Evolutionary conservation across 2,113 vertebrate genomes (phyloP).

Genomic region (Xyliphius kryptos): DNA sequence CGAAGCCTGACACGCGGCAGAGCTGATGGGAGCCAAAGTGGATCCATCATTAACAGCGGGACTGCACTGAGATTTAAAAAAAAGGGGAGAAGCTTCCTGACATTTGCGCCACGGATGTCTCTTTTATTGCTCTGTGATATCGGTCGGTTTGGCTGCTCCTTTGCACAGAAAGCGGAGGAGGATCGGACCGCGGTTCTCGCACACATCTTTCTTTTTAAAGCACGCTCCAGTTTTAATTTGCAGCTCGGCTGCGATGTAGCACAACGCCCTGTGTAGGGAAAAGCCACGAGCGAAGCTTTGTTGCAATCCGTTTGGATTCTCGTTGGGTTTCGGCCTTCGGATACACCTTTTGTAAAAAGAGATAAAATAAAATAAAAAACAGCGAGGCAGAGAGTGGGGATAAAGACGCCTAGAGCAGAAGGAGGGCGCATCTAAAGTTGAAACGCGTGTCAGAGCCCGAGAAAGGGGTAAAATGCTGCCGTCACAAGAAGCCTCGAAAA

Average conservation of each 20-base stretch:
- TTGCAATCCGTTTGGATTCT: constrained; percentile 9
- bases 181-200: not conserved
- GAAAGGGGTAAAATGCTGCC: constrained; percentile 67
- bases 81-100: constrained; percentile 13
- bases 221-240: constrained; percentile 18
- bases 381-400: constrained; percentile 32
- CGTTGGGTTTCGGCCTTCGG: constrained; percentile 20
- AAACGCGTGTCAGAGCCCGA: constrained; percentile 4
- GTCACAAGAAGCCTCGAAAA: constrained; percentile 83
- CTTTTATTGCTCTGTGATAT: constrained; percentile 39
- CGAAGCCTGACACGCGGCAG: constrained; percentile 27
- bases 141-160: constrained; percentile 34
- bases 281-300: not conserved
- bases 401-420: constrained; percentile 23
- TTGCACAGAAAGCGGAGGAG: constrained; percentile 41
- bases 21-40: constrained; percentile 40
- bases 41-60: constrained; percentile 34
- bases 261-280: not conserved
- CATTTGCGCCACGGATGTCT: constrained; percentile 24
- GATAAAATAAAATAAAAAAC: too few relatives aligned
- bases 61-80: constrained; percentile 15
- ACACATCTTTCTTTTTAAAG: constrained; percentile 30
- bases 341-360: constrained; percentile 34
- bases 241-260: constrained; percentile 35
- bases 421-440: constrained; percentile 21